A percentile compares a stretch with the other conserved stretches of the same genome.
phyloP scores from a whole-genome alignment of 1,140 invertebrate genomes.

The Drosophila baimaii region DNA sequence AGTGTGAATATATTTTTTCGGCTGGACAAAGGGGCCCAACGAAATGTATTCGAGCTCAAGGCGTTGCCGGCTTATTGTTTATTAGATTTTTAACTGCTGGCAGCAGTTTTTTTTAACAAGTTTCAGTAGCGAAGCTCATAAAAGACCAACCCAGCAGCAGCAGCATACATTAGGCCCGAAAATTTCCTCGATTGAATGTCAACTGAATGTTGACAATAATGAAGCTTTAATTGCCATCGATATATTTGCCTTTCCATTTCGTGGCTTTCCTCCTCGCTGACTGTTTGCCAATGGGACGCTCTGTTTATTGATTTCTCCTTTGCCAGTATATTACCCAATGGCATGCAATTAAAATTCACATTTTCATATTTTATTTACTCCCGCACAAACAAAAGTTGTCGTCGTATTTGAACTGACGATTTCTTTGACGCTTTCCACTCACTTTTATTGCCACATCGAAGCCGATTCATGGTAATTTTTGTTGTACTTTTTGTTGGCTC shows the following conservation, averaged over 20 bases:
- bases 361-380: slow-evolving; percentile 54
- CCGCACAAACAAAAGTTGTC: slow-evolving; percentile 48
- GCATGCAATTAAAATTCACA: slow-evolving; percentile 67
- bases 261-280: slow-evolving; percentile 7
- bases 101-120: slow-evolving; percentile 71
- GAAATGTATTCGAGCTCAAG: slow-evolving; percentile 46
- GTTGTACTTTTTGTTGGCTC: background rate
- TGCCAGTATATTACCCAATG: slow-evolving; percentile 32
- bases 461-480: slow-evolving; percentile 13
- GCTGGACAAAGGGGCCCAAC: background rate
- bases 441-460: slow-evolving; percentile 11
- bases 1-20: slow-evolving; percentile 24
- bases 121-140: slow-evolving; percentile 63
- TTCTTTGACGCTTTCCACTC: slow-evolving; percentile 49
- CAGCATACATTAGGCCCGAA: slow-evolving; percentile 39
- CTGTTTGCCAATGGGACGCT: slow-evolving; percentile 36
- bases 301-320: slow-evolving; percentile 42
- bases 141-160: slow-evolving; percentile 26
- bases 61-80: slow-evolving; percentile 63
- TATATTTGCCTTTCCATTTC: slow-evolving; percentile 45
- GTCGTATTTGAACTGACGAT: slow-evolving; percentile 37
- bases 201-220: slow-evolving; percentile 53
- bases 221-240: slow-evolving; percentile 63
- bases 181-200: slow-evolving; percentile 26
- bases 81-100: slow-evolving; percentile 69